A percentile compares a stretch with the other conserved stretches of the same genome.
Evolutionary conservation across 2,797 vertebrate species (phyloP).

Genomic region (Enteromius thamalakanensis): DNA sequence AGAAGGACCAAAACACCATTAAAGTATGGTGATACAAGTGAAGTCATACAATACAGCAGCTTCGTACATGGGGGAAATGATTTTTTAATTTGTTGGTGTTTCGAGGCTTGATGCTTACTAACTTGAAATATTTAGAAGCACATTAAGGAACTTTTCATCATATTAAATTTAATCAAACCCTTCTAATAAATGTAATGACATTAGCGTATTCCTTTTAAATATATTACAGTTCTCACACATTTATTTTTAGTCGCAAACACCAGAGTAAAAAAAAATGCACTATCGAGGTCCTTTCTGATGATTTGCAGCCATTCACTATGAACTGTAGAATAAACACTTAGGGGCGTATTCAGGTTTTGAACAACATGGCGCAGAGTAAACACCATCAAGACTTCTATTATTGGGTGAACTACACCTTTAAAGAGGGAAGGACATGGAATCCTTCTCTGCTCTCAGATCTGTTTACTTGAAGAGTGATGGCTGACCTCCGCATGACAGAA

Average conservation of each 20-base stretch:
- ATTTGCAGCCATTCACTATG: neutral
- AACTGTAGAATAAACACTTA: neutral
- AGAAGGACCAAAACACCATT: neutral
- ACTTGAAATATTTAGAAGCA: neutral
- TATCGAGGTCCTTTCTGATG: neutral
- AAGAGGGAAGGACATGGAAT: constrained; percentile 16
- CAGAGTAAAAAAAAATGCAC: too few relatives aligned
- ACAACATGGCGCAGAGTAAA: neutral
- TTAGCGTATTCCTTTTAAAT: neutral
- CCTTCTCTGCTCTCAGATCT: constrained; percentile 15
- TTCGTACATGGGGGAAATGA: neutral
- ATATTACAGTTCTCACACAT: neutral
- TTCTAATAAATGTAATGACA: neutral
- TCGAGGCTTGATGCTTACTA: neutral
- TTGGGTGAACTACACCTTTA: neutral
- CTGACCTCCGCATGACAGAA: constrained; percentile 40
- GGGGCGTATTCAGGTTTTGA: neutral
- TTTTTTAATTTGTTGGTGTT: neutral
- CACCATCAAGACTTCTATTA: neutral
- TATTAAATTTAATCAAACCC: neutral
- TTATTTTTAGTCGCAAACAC: neutral
- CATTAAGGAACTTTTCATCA: neutral
- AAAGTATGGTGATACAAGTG: neutral
- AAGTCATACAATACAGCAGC: neutral
- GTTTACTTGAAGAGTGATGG: constrained; percentile 27